Conservation (phyloP, 2,113 vertebrate species). For the Arizona elegans region DNA sequence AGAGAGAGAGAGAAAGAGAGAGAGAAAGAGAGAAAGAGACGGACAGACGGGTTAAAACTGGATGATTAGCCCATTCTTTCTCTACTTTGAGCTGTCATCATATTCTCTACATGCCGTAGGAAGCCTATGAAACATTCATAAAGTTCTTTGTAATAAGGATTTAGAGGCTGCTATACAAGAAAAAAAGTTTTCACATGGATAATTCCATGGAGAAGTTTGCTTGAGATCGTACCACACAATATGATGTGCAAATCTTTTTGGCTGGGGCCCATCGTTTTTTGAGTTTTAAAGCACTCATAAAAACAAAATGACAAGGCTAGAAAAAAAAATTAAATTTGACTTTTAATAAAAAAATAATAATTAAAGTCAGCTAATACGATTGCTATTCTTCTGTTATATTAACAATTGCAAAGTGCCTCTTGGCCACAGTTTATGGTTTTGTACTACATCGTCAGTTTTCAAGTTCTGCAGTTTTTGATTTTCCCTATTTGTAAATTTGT, state of each 20-base stretch:
- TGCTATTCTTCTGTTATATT: background rate
- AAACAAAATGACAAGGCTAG: background rate
- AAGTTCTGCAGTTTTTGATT: background rate
- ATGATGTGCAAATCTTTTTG: background rate
- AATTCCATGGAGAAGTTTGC: background rate
- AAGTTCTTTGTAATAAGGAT: background rate
- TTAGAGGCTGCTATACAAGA: background rate
- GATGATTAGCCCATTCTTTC: background rate
- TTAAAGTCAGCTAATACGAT: background rate
- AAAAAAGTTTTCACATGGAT: background rate
- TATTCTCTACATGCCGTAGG: background rate
- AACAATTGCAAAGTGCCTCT: background rate
- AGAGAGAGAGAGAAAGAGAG: no score
- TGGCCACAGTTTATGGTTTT: background rate
- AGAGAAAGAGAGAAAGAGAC: no score
- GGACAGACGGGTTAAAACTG: background rate
- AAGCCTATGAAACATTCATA: background rate
- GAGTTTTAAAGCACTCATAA: background rate
- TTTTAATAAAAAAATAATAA: background rate
- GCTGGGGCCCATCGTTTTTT: background rate
- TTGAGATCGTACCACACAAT: background rate
- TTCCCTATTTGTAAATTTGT: background rate
- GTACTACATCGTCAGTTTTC: background rate
- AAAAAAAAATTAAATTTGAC: background rate
- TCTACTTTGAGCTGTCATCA: background rate